phyloP scores from a whole-genome alignment of 2,888 invertebrate genomes.

The Tachystola acroxantha region DNA sequence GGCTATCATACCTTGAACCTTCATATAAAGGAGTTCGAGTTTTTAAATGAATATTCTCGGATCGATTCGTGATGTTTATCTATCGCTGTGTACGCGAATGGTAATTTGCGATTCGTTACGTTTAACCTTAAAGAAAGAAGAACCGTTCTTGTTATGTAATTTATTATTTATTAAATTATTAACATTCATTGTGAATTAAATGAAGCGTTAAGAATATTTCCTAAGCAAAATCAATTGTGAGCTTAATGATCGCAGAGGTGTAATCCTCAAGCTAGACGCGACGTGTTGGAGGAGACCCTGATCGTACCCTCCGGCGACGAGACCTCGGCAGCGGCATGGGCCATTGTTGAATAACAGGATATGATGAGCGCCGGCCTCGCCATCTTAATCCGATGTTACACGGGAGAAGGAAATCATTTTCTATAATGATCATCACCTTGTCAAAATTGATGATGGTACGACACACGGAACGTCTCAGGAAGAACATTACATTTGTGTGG shows the following conservation, averaged over 20 bases:
- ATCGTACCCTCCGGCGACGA: slow-evolving; percentile 38
- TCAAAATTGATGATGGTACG: slow-evolving; percentile 36
- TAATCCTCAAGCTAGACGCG: slow-evolving; percentile 9
- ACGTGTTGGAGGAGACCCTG: slow-evolving; percentile 40
- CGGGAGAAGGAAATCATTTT: slow-evolving; percentile 51
- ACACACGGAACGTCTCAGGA: slow-evolving; percentile 26
- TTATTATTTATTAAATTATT: background rate
- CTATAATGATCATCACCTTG: slow-evolving; percentile 44
- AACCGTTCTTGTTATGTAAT: background rate
- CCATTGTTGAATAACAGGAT: slow-evolving; percentile 59
- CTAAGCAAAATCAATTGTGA: background rate
- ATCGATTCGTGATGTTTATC: slow-evolving; percentile 10
- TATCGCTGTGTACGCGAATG: slow-evolving; percentile 12
- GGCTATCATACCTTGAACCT: slow-evolving; percentile 13
- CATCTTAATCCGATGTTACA: slow-evolving; percentile 45
- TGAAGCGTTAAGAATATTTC: too few species aligned
- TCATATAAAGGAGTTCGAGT: slow-evolving; percentile 11
- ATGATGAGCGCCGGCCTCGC: slow-evolving; percentile 48
- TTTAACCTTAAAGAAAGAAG: slow-evolving; percentile 17
- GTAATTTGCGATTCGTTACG: slow-evolving; percentile 24
- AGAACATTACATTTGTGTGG: slow-evolving; percentile 14
- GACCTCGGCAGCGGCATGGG: slow-evolving; percentile 29
- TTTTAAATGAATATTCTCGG: slow-evolving; percentile 11
- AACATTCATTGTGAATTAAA: background rate
- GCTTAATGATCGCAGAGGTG: slow-evolving; percentile 7